Evolutionary conservation across 2,113 vertebrate species (phyloP).

Genomic region (Pseudopipra pipra): DNA sequence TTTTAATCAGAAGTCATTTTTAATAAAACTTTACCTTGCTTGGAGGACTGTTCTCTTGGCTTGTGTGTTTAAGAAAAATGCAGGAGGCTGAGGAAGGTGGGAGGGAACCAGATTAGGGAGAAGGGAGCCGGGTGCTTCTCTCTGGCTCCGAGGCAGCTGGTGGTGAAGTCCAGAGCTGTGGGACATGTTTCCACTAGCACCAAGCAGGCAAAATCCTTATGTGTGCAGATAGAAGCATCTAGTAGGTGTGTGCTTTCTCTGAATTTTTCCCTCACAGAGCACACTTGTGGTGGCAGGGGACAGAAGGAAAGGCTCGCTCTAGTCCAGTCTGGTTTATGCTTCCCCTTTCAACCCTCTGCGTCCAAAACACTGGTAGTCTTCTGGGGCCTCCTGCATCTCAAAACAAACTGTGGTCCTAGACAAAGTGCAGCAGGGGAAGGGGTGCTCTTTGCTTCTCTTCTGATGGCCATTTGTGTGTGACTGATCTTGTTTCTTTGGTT

Average conservation of each 20-base stretch:
- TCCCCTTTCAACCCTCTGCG: neutral
- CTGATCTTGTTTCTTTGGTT: neutral
- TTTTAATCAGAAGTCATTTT: slow-evolving; percentile 9
- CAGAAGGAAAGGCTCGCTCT: neutral
- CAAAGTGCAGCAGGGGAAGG: neutral
- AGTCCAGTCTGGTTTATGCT: neutral
- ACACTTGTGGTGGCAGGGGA: neutral
- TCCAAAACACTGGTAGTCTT: neutral
- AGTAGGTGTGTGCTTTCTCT: neutral
- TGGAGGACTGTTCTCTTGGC: neutral
- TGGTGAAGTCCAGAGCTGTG: neutral
- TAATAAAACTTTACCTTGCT: slow-evolving; percentile 14
- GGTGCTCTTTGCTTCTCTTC: neutral
- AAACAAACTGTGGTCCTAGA: neutral
- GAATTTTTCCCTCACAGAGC: neutral
- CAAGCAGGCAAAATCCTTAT: neutral
- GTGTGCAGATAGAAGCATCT: neutral
- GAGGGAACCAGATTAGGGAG: neutral
- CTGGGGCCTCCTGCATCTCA: neutral
- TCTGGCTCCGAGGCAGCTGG: neutral
- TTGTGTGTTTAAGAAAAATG: neutral
- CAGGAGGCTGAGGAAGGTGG: neutral
- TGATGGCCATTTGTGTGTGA: neutral
- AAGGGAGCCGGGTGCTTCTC: neutral
- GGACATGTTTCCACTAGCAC: neutral